phyloP scores from a whole-genome alignment of 2,888 invertebrate species.

The Altica lythri region DNA sequence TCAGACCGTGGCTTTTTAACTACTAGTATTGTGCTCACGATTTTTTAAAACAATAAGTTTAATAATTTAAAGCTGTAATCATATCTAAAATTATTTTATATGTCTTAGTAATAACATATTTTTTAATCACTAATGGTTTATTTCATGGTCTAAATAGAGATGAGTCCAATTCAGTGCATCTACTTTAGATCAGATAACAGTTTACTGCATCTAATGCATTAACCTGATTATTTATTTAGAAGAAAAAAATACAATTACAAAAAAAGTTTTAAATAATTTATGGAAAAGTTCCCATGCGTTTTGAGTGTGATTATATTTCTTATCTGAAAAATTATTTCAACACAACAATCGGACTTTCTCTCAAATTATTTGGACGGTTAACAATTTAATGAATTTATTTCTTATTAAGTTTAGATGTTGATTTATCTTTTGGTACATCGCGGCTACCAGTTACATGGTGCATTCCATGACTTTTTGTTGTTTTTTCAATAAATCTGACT shows the following conservation, averaged over 20 bases:
- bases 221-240: conserved; percentile 1
- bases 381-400: too few relatives aligned
- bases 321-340: too few relatives aligned
- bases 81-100: conserved; percentile 33
- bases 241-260: not conserved
- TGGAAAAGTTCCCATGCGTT: not conserved
- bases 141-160: conserved; percentile 44
- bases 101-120: conserved; percentile 34
- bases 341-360: too few relatives aligned
- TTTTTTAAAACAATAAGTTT: conserved; percentile 29
- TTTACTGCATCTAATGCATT: conserved; percentile 12
- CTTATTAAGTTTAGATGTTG: too few relatives aligned
- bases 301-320: too few relatives aligned
- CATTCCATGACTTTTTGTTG: too few relatives aligned
- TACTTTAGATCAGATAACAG: conserved; percentile 24
- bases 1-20: conserved; percentile 43
- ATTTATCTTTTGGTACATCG: too few relatives aligned
- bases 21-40: conserved; percentile 35
- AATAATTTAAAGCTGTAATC: conserved; percentile 29
- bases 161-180: conserved; percentile 18
- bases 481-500: too few relatives aligned
- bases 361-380: too few relatives aligned
- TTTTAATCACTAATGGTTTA: conserved; percentile 41
- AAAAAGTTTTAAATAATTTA: not conserved
- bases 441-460: too few relatives aligned